These are phyloP conservation scores for Anabas testudineus DNA, from an alignment of 2,797 vertebrate genomes.

Conservation along the genomic window DNA sequence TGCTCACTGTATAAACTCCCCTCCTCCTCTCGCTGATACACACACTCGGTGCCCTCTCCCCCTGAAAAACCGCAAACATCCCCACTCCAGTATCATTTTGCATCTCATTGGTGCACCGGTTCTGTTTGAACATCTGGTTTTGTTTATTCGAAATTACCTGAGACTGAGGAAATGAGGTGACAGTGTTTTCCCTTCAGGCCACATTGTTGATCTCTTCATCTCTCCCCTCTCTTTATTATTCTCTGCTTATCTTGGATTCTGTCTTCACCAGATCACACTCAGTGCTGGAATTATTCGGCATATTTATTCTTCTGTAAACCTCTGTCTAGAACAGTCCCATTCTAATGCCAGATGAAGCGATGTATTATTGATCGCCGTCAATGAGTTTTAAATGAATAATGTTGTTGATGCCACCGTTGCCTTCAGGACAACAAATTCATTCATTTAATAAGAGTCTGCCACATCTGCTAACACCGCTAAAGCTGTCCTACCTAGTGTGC, in stretches of 20 bases:
- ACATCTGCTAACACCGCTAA: too few relatives aligned
- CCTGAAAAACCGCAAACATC: neutral
- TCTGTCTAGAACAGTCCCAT: slow-evolving; percentile 27
- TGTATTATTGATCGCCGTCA: slow-evolving; percentile 71
- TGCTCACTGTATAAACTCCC: slow-evolving; percentile 9
- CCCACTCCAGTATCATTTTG: slow-evolving; percentile 9
- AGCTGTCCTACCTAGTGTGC: too few relatives aligned
- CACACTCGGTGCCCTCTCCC: neutral
- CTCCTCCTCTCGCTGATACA: neutral
- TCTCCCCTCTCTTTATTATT: slow-evolving; percentile 19
- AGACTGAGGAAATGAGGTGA: slow-evolving; percentile 47
- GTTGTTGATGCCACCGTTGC: slow-evolving; percentile 53
- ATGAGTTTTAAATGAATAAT: slow-evolving; percentile 64
- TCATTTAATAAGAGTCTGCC: too few relatives aligned
- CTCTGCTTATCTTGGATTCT: slow-evolving; percentile 7
- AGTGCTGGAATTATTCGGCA: slow-evolving; percentile 48
- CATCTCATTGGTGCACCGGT: slow-evolving; percentile 23
- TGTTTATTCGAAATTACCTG: slow-evolving; percentile 61
- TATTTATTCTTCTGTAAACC: slow-evolving; percentile 30
- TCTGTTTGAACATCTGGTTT: slow-evolving; percentile 64
- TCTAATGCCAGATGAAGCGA: slow-evolving; percentile 14
- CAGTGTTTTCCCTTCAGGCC: slow-evolving; percentile 29
- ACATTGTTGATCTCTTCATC: slow-evolving; percentile 46
- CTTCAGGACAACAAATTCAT: slow-evolving; percentile 1
- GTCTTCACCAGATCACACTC: slow-evolving; percentile 38